Conservation (phyloP, 2,888 invertebrate species). For the Apantesis nais region DNA sequence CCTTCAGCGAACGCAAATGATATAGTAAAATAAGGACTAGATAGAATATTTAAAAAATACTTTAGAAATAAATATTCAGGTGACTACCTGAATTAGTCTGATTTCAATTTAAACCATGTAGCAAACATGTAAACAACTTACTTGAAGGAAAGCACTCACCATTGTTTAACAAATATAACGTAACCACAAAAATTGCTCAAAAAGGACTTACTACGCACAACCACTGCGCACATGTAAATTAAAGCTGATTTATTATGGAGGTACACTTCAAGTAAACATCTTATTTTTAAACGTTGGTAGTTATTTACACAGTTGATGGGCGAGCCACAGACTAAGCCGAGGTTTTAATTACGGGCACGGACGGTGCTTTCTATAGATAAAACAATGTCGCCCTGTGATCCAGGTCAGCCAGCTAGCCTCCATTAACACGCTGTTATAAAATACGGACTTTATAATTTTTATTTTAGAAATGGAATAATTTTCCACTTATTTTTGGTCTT, state of each 20-base stretch:
- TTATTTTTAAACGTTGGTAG: constrained; percentile 6
- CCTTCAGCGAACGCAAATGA: neutral
- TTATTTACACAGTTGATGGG: constrained; percentile 53
- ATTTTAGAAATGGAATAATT: neutral
- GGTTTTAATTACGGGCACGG: constrained; percentile 62
- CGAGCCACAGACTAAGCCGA: constrained; percentile 46
- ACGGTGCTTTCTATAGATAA: constrained; percentile 55
- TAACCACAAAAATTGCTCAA: neutral
- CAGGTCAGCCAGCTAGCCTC: constrained; percentile 51
- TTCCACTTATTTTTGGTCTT: neutral
- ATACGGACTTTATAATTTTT: constrained; percentile 3
- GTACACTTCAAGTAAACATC: neutral
- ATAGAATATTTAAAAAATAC: too few relatives aligned
- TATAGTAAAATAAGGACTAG: too few relatives aligned
- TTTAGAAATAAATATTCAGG: too few relatives aligned
- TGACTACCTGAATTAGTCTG: too few relatives aligned
- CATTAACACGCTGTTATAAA: constrained; percentile 25
- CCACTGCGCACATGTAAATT: neutral
- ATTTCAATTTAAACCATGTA: too few relatives aligned
- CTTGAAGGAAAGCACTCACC: neutral
- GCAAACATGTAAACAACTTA: too few relatives aligned
- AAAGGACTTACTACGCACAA: neutral
- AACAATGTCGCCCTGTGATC: constrained; percentile 56
- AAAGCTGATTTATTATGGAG: neutral
- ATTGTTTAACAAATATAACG: neutral